Conservation (phyloP, 2,797 vertebrate genomes). For the Euthynnus affinis region DNA sequence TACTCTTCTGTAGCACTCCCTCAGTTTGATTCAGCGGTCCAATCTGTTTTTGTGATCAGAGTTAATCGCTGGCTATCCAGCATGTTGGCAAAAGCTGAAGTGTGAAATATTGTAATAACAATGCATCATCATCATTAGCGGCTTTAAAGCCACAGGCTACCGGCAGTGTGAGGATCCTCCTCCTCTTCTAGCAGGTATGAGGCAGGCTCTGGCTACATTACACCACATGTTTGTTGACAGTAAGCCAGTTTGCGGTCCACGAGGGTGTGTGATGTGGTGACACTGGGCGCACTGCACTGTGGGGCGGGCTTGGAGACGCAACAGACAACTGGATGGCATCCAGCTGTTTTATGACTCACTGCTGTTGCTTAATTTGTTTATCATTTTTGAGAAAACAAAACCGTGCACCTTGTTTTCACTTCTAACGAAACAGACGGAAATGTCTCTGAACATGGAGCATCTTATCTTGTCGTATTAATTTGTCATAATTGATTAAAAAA, state of each 20-base stretch:
- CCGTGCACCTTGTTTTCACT: background rate
- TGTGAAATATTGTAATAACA: conserved; percentile 33
- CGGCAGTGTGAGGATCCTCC: background rate
- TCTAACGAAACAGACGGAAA: background rate
- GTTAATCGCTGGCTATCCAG: conserved; percentile 19
- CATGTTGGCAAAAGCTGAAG: conserved; percentile 29
- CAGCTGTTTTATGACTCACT: conserved; percentile 33
- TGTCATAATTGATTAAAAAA: background rate
- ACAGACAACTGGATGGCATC: conserved; percentile 21
- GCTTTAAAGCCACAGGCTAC: conserved; percentile 9
- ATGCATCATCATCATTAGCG: conserved; percentile 18
- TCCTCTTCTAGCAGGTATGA: background rate
- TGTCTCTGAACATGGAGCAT: background rate
- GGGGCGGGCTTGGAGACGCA: background rate
- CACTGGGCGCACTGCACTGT: conserved; percentile 13
- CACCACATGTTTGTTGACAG: conserved; percentile 27
- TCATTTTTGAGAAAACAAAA: conserved; percentile 8
- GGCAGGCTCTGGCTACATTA: background rate
- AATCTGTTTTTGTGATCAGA: conserved; percentile 42
- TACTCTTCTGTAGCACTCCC: conserved; percentile 2
- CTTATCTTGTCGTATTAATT: background rate
- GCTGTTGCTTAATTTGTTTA: background rate
- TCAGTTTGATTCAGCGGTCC: conserved; percentile 9
- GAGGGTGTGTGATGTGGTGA: conserved; percentile 29
- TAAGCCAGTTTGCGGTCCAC: conserved; percentile 17